Base-by-base conservation (phyloP, 2,797 vertebrate species). In the Ara ararauna region DNA sequence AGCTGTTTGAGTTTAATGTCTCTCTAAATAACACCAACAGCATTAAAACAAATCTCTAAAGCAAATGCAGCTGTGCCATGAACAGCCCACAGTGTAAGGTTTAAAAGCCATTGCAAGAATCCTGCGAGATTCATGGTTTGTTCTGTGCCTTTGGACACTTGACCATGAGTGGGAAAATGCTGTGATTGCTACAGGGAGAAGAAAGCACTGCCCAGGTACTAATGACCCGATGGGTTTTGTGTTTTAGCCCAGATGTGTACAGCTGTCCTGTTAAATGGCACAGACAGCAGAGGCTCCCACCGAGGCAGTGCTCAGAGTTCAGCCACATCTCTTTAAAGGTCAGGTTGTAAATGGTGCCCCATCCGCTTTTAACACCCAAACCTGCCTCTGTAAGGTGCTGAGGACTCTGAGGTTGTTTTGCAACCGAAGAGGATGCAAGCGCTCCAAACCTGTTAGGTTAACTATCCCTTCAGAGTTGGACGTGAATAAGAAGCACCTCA, bases 51-150 rank as follows among this genome's bases (percentile, higher is more conserved):
- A 87, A 96, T 47, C 62, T 88, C 84, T 58, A 60, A 91, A 87
- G 92, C 94, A 95, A 90, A 87, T n/a, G 27, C 50, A 30, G 36
- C 80, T n/a, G 77, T 6, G 5, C 93, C 72, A 85, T 95, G 93
- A 97, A 94, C 95, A 96, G 95, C 84, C 85, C 70, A 64, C 68
- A 65, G 83, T 68, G 87, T 44, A 45, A 73, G 91, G 89, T 74
- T 96, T 96, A 97, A 96, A 92, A 96, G 93, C 91, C 89, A 87
- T 95, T 96, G 88, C 82, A 32, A 66, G 87, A 62, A 83, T 58
- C 91, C 75, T n/a, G 70, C 1, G 79, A 95, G 96, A 96, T 96
- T 96, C 95, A 93, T 96, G 91, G 76, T 47, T 71, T 77, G 71
- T 50, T 92, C 76, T 60, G 89, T 60, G 94, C 90, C 75, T 94